Percentiles rank a stretch among this genome's conserved stretches.
These are phyloP conservation scores for Pollicipes pollicipes DNA, from an alignment of 1,140 invertebrate genomes.

Conservation along the genomic window DNA sequence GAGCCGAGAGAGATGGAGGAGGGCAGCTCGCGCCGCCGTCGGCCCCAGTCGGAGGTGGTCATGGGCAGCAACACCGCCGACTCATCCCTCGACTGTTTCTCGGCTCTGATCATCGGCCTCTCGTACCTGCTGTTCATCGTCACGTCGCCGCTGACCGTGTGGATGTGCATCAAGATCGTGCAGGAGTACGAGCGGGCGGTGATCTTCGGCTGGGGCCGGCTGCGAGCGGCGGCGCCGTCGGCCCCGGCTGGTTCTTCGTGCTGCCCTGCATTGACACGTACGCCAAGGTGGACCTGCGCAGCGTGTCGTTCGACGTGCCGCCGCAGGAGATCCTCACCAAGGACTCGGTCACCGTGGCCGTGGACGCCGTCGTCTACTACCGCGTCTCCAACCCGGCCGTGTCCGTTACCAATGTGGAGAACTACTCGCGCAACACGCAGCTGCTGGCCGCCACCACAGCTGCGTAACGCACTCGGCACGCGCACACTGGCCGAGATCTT, in stretches of 20 bases:
- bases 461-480: conserved; percentile 40
- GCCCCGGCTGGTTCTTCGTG: conserved; percentile 73
- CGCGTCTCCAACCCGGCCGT: conserved; percentile 63
- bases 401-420: conserved; percentile 61
- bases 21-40: no score
- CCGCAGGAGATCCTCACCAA: no score
- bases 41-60: no score
- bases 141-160: conserved; percentile 64
- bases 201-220: conserved; percentile 27
- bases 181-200: no score
- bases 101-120: conserved; percentile 57
- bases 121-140: conserved; percentile 52
- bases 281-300: conserved; percentile 66
- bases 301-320: conserved; percentile 28
- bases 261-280: conserved; percentile 80
- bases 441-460: conserved; percentile 32
- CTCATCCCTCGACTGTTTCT: conserved; percentile 53
- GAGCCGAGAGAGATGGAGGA: no score
- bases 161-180: conserved; percentile 66
- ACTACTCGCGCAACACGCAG: conserved; percentile 56
- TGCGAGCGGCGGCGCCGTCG: conserved; percentile 79
- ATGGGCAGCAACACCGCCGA: no score
- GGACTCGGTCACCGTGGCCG: no score
- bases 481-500: conserved; percentile 40
- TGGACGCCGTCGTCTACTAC: no score